Evolutionary conservation across 1,140 invertebrate species (phyloP).

Genomic region (Drosophila equinoxialis): DNA sequence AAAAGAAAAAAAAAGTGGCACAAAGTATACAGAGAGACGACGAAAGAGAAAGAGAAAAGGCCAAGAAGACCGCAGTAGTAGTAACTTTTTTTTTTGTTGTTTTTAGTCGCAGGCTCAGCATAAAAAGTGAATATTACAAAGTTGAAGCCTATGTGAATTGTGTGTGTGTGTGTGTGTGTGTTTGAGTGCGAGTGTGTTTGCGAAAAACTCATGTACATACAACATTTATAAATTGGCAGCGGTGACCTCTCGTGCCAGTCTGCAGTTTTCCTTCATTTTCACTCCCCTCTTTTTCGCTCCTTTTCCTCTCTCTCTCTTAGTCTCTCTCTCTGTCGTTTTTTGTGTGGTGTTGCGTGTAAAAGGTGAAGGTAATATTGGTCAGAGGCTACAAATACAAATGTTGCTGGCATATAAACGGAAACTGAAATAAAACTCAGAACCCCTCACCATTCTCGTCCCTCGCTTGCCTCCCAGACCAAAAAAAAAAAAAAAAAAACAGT

Average conservation of each 20-base stretch:
- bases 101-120: constrained; percentile 56
- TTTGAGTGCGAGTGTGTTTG: constrained; percentile 24
- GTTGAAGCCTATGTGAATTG: constrained; percentile 43
- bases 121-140: constrained; percentile 79
- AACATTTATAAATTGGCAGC: constrained; percentile 73
- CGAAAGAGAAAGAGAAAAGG: not conserved
- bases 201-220: constrained; percentile 66
- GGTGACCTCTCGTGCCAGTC: constrained; percentile 69
- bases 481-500: not conserved
- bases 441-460: constrained; percentile 17
- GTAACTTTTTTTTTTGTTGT: constrained; percentile 62
- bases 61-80: constrained; percentile 37
- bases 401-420: constrained; percentile 67
- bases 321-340: constrained; percentile 25
- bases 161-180: constrained; percentile 32
- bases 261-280: constrained; percentile 18
- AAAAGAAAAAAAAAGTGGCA: not conserved
- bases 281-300: not conserved
- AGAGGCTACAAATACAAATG: constrained; percentile 59
- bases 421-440: constrained; percentile 69
- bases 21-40: constrained; percentile 33
- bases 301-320: not conserved
- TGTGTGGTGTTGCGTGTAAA: constrained; percentile 48
- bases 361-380: constrained; percentile 73
- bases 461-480: not conserved